Base-by-base conservation (phyloP, 2,113 vertebrate species). In the Athene noctua region DNA sequence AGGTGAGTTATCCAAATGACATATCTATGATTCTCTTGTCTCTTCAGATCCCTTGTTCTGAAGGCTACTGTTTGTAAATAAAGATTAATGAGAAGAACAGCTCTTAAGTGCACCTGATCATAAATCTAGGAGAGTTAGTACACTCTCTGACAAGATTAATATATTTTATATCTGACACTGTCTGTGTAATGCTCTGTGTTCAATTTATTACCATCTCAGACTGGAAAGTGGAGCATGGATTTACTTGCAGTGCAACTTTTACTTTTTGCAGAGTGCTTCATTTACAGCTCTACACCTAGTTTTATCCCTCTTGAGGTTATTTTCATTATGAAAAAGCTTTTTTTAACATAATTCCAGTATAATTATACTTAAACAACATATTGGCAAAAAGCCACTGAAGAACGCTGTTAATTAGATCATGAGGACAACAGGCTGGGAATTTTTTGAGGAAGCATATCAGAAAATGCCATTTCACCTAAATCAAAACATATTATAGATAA, bases 1-100 rank as follows among this genome's bases (percentile, higher is more conserved):
- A 92, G 80, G 80, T 89, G 86, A 95, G 81, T 86, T 95, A 96
- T 90, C 78, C 86, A 49, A 90, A 52, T 21, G 38, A 82, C 84
- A 93, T 72, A 54, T 71, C 94, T 74, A 16, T 32, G 86, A 92
- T 66, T 73, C 51, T 66, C 93, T 89, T 91, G 86, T 86, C 87
- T 88, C 81, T 88, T 49, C 92, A 94, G 90, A 94, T 84, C 95
- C 89, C 84, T 66, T 77, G 44, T 72, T 97, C 87, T 27, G 21
- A 96, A 92, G 91, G 89, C 90, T 81, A 89, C 94, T 97, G 90
- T 97, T 97, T 96, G 94, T 97, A 97, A 97, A 98, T 96, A 96
- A 97, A 96, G 96, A 97, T 97, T 97, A 97, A 98, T 97, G 96
- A 96, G 92, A 80, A 88, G 80, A 95, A 95, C 68, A 90, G 77